Evolutionary conservation across 1,140 invertebrate genomes (phyloP).

Genomic region (Stenopsyche tienmushanensis): DNA sequence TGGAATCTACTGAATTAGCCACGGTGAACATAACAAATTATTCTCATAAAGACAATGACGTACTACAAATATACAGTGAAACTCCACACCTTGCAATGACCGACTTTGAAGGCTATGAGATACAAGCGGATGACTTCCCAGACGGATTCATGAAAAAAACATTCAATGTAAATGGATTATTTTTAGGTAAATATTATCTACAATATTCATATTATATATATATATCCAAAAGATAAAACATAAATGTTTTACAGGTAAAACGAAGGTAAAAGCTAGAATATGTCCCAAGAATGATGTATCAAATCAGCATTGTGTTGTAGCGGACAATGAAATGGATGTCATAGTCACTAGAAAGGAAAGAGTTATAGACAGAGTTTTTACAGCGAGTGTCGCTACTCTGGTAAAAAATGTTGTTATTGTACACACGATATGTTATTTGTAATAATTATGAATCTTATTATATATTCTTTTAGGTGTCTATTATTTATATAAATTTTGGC

Average conservation of each 20-base stretch:
- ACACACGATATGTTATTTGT: neutral
- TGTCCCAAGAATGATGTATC: conserved; percentile 34
- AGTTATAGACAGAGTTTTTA: conserved; percentile 75
- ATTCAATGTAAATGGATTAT: conserved; percentile 61
- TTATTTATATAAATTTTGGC: conserved; percentile 92
- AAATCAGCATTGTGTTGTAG: conserved; percentile 1
- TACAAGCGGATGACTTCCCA: conserved; percentile 41
- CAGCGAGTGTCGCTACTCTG: conserved; percentile 72
- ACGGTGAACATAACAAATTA: conserved; percentile 44
- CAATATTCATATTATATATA: conserved; percentile 30
- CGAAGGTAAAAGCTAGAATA: conserved; percentile 22
- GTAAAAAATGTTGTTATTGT: conserved; percentile 53
- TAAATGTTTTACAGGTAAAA: conserved; percentile 37
- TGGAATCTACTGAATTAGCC: conserved; percentile 46
- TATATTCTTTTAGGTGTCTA: conserved; percentile 53
- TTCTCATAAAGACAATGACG: conserved; percentile 40
- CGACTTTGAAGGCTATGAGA: conserved; percentile 41
- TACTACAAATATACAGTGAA: conserved; percentile 40
- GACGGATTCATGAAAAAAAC: conserved; percentile 45
- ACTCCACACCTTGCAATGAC: conserved; percentile 43
- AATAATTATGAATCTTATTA: neutral
- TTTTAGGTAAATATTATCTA: conserved; percentile 59
- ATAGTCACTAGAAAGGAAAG: conserved; percentile 64
- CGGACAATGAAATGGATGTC: conserved; percentile 53
- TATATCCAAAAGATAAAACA: conserved; percentile 21